Base-by-base conservation (phyloP, 2,113 vertebrate species). In the Casuarius casuarius region DNA sequence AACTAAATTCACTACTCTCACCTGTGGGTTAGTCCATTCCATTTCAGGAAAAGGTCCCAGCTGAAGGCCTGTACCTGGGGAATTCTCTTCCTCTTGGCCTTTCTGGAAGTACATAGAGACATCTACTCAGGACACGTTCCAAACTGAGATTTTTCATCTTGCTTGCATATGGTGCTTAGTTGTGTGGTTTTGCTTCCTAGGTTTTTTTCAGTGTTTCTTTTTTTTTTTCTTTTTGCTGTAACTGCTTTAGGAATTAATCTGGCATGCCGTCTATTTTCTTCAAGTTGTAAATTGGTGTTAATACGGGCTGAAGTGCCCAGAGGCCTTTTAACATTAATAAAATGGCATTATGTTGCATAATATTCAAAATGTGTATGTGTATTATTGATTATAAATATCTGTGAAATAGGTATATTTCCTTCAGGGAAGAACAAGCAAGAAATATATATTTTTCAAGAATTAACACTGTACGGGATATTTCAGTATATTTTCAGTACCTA, bases 41-140 rank as follows among this genome's bases (percentile, higher is more conserved):
- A 97, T 96, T 97, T 94, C 95, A 97, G 95, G 94, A 94, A 96
- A 96, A 94, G 94, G 96, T 93, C 95, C 96, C 97, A 97, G 94
- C 84, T 96, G 96, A 79, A 97, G 96, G 96, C 95, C 95, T 97
- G 92, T 97, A 96, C 96, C 96, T 96, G 95, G 96, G 80, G 94
- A 96, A 95, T 96, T 96, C 92, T 96, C 96, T 96, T 97, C 95
- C 95, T 95, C 96, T 96, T 97, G 96, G 89, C 96, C 95, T 97
- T 95, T 96, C 96, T 95, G 96, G 95, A 96, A 95, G 81, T 93
- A 96, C 95, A 96, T 96, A 96, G 94, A 93, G 95, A 96, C 95
- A 96, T 93, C 95, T 94, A 70, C 96, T 96, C 95, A 95, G 96
- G 92, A 92, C 84, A 96, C 0, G 58, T 89, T 97, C 84, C 96